These are phyloP conservation scores for Drosophila navojoa DNA, from an alignment of 1,140 invertebrate genomes.

Conservation along the genomic window DNA sequence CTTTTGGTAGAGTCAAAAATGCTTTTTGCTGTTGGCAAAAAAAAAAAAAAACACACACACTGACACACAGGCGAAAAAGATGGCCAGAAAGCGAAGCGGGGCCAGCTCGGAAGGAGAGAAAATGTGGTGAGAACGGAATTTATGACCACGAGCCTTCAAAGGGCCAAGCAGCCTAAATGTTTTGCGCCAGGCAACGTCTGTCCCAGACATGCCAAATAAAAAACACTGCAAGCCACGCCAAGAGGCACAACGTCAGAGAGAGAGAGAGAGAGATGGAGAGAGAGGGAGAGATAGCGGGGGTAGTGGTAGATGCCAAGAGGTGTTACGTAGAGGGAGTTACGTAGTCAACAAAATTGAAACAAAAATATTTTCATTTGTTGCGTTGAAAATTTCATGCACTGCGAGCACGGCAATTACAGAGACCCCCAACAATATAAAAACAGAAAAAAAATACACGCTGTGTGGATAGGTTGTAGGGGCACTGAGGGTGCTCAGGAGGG, in stretches of 20 bases:
- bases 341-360: conserved; percentile 41
- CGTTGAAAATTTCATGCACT: conserved; percentile 75
- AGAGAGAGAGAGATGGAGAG: neutral
- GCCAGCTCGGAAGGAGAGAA: conserved; percentile 27
- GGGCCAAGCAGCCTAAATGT: conserved; percentile 77
- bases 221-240: conserved; percentile 28
- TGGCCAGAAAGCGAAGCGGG: neutral
- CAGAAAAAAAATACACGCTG: no score
- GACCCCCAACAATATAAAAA: conserved; percentile 1
- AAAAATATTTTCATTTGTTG: conserved; percentile 71
- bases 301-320: neutral
- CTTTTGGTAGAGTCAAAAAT: conserved; percentile 67
- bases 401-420: conserved; percentile 65
- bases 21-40: conserved; percentile 50
- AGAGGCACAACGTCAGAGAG: neutral
- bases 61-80: neutral
- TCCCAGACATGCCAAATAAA: conserved; percentile 46
- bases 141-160: conserved; percentile 81
- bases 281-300: neutral
- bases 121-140: conserved; percentile 83
- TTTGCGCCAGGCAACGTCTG: conserved; percentile 44
- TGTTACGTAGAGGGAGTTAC: neutral
- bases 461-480: neutral
- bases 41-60: conserved; percentile 36
- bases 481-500: no score